phyloP scores from a whole-genome alignment of 2,888 invertebrate species.

The Spilosoma lubricipeda region DNA sequence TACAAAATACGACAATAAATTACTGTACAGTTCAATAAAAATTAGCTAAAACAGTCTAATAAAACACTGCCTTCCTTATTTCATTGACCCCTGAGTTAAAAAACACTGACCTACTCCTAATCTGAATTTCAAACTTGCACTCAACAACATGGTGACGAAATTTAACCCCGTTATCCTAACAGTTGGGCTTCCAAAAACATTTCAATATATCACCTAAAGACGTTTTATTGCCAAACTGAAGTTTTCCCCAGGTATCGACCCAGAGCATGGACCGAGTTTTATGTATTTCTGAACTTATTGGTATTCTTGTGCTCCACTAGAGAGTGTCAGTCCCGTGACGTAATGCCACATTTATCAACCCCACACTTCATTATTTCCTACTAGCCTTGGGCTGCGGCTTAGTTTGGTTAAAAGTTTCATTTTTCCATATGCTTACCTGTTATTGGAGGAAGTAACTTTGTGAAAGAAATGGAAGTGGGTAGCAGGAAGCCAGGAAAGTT shows the following conservation, averaged over 20 bases:
- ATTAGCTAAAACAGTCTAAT: too few relatives aligned
- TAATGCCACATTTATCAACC: not conserved
- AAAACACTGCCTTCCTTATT: not conserved
- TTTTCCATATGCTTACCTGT: not conserved
- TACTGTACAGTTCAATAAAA: not conserved
- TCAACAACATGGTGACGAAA: not conserved
- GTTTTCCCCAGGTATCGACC: not conserved
- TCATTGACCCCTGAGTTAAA: not conserved
- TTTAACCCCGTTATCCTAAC: not conserved
- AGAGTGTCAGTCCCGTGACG: not conserved
- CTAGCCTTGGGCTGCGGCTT: not conserved
- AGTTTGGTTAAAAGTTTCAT: not conserved
- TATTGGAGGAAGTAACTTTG: not conserved
- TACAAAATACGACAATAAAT: not conserved
- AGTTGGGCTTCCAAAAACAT: conserved; percentile 7
- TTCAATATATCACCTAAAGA: conserved; percentile 7
- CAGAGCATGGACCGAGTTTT: not conserved
- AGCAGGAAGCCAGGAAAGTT: not conserved
- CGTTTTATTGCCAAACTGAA: conserved; percentile 6
- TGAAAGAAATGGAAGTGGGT: not conserved
- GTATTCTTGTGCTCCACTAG: not conserved
- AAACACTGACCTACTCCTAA: not conserved
- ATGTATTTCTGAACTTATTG: conserved; percentile 2
- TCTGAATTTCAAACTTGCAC: not conserved
- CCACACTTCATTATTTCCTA: not conserved